Conservation (phyloP, 2,113 vertebrate genomes). For the Lepus europaeus region DNA sequence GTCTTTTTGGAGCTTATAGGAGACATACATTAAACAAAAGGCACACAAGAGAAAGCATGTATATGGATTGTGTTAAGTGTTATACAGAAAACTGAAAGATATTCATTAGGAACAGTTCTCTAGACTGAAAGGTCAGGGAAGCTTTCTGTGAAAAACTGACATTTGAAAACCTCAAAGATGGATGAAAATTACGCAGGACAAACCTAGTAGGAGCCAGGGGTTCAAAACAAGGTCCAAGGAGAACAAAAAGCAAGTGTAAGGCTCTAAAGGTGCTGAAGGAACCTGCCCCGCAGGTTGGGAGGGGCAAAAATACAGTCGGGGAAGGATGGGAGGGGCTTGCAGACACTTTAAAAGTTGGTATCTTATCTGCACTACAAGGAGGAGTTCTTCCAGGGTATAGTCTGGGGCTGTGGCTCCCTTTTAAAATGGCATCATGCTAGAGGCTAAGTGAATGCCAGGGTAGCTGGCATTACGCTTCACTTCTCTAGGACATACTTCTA, state of each 20-base stretch:
- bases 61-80: neutral
- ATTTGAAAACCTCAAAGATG: neutral
- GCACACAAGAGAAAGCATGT: neutral
- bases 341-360: neutral
- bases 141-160: neutral
- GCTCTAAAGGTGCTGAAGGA: neutral
- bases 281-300: neutral
- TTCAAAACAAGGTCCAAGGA: neutral
- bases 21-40: neutral
- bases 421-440: neutral
- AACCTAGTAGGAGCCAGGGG: rapidly evolving
- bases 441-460: neutral
- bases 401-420: neutral
- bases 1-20: neutral
- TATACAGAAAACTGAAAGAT: neutral
- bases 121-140: neutral
- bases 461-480: neutral
- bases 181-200: neutral
- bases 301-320: neutral
- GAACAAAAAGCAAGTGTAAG: neutral
- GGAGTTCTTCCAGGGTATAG: neutral
- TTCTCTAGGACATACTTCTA: neutral
- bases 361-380: neutral
- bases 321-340: neutral
- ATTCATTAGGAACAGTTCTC: neutral